A percentile compares a stretch with the other conserved stretches of the same genome.
Evolutionary conservation across 1,140 invertebrate genomes (phyloP).

Genomic region (Drosophila pruinosa): DNA sequence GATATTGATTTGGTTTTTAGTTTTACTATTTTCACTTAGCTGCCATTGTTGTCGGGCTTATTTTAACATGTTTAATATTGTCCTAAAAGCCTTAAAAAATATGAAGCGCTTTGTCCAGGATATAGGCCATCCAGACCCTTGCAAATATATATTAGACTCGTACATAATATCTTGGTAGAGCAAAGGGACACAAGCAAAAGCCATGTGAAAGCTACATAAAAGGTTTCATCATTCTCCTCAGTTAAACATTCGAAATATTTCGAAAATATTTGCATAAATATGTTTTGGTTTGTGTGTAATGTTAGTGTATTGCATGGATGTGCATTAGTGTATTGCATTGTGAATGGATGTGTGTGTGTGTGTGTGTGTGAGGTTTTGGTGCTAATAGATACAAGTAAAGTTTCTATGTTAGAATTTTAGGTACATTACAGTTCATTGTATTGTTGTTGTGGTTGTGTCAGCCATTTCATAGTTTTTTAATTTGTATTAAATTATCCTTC

Average conservation of each 20-base stretch:
- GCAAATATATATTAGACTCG: conserved; percentile 41
- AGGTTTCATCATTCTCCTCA: conserved; percentile 28
- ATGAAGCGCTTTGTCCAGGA: conserved; percentile 28
- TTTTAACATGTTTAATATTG: conserved; percentile 71
- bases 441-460: conserved; percentile 9
- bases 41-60: conserved; percentile 22
- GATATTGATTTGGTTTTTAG: conserved; percentile 30
- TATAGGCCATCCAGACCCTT: neutral
- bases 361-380: conserved; percentile 24
- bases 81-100: conserved; percentile 76
- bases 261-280: conserved; percentile 40
- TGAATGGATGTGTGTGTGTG: neutral
- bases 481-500: conserved; percentile 9
- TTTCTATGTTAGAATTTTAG: conserved; percentile 44
- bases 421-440: conserved; percentile 49
- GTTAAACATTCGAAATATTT: conserved; percentile 49
- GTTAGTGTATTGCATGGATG: conserved; percentile 16
- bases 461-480: conserved; percentile 6
- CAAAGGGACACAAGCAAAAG: conserved; percentile 77
- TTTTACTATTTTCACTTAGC: conserved; percentile 39
- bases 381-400: conserved; percentile 14
- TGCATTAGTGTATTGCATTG: no score
- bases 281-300: conserved; percentile 18
- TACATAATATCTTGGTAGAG: conserved; percentile 61
- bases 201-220: conserved; percentile 57